Evolutionary conservation across 2,888 invertebrate genomes (phyloP), one percentile per base, ranked within the genome.

Genomic region (Apotomis turbidana): DNA sequence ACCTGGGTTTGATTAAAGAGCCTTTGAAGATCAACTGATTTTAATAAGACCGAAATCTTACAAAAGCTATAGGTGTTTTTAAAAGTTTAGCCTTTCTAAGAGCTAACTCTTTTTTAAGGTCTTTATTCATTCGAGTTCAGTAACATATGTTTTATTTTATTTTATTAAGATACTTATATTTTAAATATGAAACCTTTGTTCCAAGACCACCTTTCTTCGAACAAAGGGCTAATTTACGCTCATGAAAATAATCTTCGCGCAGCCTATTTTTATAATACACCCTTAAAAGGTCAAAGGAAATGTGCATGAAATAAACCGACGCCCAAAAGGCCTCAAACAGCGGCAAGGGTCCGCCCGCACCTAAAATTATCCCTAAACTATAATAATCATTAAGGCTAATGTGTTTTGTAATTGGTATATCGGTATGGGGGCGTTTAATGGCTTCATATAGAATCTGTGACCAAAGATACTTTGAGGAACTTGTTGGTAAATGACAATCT

Each of bases 321-420:
- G 36, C 46, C 71, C 38, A 15, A 60, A 59, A 46, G 10, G 64
- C 52, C 70, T 13, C 38, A 70, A 71, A 66, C 71, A 60, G 41
- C 66, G 71, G 58, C 10, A 55, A 71, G 38, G 71, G 71, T 57
- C 13, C 15, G 41, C n/a, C 60, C 46, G 54, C 54, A 66, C 66
- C 67, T 61, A 71, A 71, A 71, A 71, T 71, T 68, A 71, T 68
- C 61, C 71, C 71, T n/a, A 49, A 68, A 71, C 67, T 71, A 71
- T 71, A 68, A 71, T 71, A 71, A 71, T 71, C 67, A 71, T 71
- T 68, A 68, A 55, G 62, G 61, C 67, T 68, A 71, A 67, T 71
- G 67, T 62, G 61, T 68, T 71, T 68, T 62, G 71, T 71, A 62
- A 71, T 68, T 57, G 67, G 15, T 60, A 49, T 57, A 71, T 71